These are phyloP conservation scores for Muschampia plurimacula DNA, from an alignment of 2,888 invertebrate species.

Conservation along the genomic window DNA sequence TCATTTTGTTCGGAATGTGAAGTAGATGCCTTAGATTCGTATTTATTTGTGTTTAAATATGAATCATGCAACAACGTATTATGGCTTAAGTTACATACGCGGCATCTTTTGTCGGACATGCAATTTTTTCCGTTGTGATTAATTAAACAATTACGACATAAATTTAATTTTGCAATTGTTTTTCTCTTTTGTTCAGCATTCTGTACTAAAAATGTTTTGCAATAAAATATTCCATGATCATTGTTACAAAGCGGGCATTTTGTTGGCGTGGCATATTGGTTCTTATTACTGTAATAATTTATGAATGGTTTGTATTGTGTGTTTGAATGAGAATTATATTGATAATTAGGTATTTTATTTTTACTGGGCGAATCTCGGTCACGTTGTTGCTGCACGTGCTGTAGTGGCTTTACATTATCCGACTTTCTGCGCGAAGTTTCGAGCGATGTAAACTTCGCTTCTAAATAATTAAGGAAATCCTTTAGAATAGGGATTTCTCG, in stretches of 20 bases:
- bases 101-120: conserved; percentile 17
- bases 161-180: conserved; percentile 25
- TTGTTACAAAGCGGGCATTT: conserved; percentile 20
- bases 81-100: conserved; percentile 20
- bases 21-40: not conserved
- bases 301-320: conserved; percentile 20
- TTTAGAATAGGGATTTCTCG: conserved; percentile 32
- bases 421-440: conserved; percentile 13
- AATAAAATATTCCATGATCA: conserved; percentile 42
- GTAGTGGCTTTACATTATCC: not conserved
- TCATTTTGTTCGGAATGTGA: conserved; percentile 2
- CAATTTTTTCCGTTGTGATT: conserved; percentile 36
- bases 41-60: not conserved
- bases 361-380: not conserved
- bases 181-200: conserved; percentile 22
- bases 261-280: conserved; percentile 4
- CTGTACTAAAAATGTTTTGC: conserved; percentile 34
- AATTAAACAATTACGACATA: conserved; percentile 38
- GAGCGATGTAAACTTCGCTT: conserved; percentile 36
- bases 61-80: conserved; percentile 39
- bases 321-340: conserved; percentile 4
- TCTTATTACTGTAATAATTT: conserved; percentile 17
- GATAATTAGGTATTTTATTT: conserved; percentile 9
- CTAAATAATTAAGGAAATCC: conserved; percentile 40
- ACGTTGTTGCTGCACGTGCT: conserved; percentile 8